Evolutionary conservation across 2,888 invertebrate genomes (phyloP), one percentile per base, ranked within the genome.

Genomic region (Limnephilus rhombicus): DNA sequence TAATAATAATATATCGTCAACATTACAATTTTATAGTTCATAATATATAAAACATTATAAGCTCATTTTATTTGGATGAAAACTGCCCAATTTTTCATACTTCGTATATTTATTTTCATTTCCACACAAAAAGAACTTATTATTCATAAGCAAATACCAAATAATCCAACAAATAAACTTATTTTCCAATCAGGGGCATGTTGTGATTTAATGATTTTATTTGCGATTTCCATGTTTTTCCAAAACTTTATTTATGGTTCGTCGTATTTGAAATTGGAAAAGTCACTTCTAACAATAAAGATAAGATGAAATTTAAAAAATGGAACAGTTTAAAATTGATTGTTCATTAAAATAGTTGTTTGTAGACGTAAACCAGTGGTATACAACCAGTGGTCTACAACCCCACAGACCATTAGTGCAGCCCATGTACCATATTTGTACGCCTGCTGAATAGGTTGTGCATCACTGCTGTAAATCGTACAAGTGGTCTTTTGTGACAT

Each of bases 11-110:
- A 83, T 37, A 37, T 24, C 83, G 11, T 83, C 83, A 83, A 83
- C 15, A 37, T 83, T 83, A 83, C 82, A 34, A 83, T 83, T 83
- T 37, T 37, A 83, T 37, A 83, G 37, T 83, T 83, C 37, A 83
- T 83, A 83, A 31, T 82, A 34, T 82, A 29, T 53, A 82, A 82
- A 82, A 82, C 82, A 34, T 83, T 83, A 83, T 83, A 83, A 83
- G 83, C 83, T 83, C 83, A 37, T 83, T 83, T 37, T 83, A 83
- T 83, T 83, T 83, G 83, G 37, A 83, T 83, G 24, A 83, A 83
- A 83, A 83, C 83, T 37, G 83, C 83, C 34, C 37, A 37, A 68
- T 68, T 68, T 24, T 68, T 34, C 83, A 5, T 83, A 83, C 83
- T 83, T 37, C 2, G 24, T 15, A 83, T n/a, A 3, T 37, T 83